Percentiles rank a stretch among this genome's conserved stretches.
These are phyloP conservation scores for Pogonus chalceus DNA, from an alignment of 1,140 invertebrate genomes.

Conservation along the genomic window DNA sequence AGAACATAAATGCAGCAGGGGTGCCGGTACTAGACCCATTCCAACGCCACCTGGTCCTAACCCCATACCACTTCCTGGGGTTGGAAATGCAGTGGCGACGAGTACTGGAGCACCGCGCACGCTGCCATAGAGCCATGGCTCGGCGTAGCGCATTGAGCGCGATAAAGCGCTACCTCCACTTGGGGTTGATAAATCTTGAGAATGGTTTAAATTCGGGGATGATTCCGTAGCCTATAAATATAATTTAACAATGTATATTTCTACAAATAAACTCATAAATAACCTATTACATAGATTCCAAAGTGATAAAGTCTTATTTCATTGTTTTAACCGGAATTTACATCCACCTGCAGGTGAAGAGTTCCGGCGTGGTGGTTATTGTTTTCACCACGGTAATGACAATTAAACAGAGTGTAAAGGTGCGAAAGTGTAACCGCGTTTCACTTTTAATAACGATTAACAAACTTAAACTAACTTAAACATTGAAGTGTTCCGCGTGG, in stretches of 20 bases:
- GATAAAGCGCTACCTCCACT: slow-evolving; percentile 45
- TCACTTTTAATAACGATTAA: neutral
- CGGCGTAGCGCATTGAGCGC: slow-evolving; percentile 73
- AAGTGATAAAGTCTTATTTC: neutral
- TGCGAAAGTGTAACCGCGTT: neutral
- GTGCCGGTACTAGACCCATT: slow-evolving; percentile 39
- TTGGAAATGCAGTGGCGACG: slow-evolving; percentile 16
- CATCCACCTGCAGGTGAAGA: neutral
- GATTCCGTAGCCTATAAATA: too few relatives aligned
- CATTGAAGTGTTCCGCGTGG: too few relatives aligned
- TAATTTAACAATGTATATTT: too few relatives aligned
- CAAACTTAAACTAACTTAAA: too few relatives aligned
- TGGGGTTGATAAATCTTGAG: neutral
- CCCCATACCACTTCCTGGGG: slow-evolving; percentile 1
- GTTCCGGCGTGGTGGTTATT: neutral
- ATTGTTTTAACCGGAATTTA: neutral
- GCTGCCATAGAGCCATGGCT: slow-evolving; percentile 71
- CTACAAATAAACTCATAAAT: too few relatives aligned
- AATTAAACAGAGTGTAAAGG: neutral
- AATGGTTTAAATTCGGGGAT: too few relatives aligned
- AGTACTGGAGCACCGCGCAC: slow-evolving; percentile 45
- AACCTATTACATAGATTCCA: too few relatives aligned
- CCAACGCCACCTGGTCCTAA: slow-evolving; percentile 1
- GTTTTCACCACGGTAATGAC: neutral
- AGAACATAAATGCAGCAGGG: slow-evolving; percentile 59